These are phyloP conservation scores for Proisotoma minuta DNA, from an alignment of 2,888 invertebrate species.

Conservation along the genomic window DNA sequence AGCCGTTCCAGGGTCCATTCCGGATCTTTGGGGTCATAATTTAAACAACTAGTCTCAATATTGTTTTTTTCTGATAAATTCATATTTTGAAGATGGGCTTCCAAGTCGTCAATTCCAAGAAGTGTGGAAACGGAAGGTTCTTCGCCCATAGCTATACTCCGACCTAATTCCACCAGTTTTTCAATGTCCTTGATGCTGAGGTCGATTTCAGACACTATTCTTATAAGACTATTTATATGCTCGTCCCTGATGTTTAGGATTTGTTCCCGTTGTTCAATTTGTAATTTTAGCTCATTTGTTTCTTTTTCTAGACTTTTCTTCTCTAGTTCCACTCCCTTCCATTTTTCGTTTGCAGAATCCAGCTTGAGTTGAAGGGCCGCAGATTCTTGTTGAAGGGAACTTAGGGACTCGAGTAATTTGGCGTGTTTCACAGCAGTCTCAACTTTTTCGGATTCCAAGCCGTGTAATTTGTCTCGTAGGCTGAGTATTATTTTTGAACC, in stretches of 20 bases:
- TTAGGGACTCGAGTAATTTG: conserved; percentile 13
- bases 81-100: conserved; percentile 29
- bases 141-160: conserved; percentile 34
- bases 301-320: conserved; percentile 19
- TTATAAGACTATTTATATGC: conserved; percentile 34
- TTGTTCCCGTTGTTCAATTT: conserved; percentile 24
- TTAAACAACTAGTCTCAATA: background rate
- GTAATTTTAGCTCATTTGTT: conserved; percentile 19
- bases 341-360: conserved; percentile 24
- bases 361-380: conserved; percentile 21
- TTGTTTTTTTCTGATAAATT: conserved; percentile 3
- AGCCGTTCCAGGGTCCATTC: conserved; percentile 39
- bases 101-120: conserved; percentile 34
- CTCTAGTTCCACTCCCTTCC: conserved; percentile 28
- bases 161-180: conserved; percentile 32
- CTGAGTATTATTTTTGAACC: conserved; percentile 32
- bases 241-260: conserved; percentile 25
- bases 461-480: conserved; percentile 24
- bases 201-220: conserved; percentile 41
- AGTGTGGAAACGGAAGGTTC: conserved; percentile 40
- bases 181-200: conserved; percentile 36
- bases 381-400: conserved; percentile 29
- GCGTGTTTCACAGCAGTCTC: conserved; percentile 25
- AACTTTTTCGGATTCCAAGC: conserved; percentile 20
- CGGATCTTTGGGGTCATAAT: conserved; percentile 15